These are phyloP conservation scores for Pica pica DNA, from an alignment of 2,113 vertebrate genomes.

Conservation along the genomic window DNA sequence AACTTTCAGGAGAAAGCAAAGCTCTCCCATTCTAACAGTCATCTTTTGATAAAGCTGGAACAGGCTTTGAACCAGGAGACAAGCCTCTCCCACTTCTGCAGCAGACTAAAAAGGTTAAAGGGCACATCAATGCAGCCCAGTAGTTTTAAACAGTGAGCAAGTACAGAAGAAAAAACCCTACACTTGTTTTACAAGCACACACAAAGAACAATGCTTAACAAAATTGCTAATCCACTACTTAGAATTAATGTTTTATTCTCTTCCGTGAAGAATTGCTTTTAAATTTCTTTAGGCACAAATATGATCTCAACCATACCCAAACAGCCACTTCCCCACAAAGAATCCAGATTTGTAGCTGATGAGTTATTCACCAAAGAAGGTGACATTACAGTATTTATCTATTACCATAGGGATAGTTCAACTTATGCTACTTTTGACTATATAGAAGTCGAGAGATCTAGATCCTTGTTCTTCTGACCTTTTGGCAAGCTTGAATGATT, in stretches of 20 bases:
- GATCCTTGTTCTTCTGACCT: background rate
- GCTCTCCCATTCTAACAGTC: background rate
- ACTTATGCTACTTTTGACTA: background rate
- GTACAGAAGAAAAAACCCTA: background rate
- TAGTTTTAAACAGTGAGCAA: background rate
- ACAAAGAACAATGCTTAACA: background rate
- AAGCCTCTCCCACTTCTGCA: background rate
- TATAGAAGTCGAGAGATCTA: background rate
- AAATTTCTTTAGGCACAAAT: background rate
- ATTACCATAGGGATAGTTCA: background rate
- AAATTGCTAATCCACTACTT: background rate
- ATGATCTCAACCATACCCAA: background rate
- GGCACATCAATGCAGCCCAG: background rate
- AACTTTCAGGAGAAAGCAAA: background rate
- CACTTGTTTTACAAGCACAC: background rate
- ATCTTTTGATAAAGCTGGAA: background rate
- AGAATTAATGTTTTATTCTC: background rate
- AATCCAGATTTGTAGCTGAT: background rate
- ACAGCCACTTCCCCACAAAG: background rate
- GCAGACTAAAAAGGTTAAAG: background rate
- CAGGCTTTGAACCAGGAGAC: background rate
- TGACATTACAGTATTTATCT: background rate
- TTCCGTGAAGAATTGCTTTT: background rate
- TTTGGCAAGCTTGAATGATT: background rate
- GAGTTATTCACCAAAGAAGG: background rate